Evolutionary conservation across 2,113 vertebrate genomes (phyloP), one percentile per base, ranked within the genome.

Genomic region (Bagarius yarrelli): DNA sequence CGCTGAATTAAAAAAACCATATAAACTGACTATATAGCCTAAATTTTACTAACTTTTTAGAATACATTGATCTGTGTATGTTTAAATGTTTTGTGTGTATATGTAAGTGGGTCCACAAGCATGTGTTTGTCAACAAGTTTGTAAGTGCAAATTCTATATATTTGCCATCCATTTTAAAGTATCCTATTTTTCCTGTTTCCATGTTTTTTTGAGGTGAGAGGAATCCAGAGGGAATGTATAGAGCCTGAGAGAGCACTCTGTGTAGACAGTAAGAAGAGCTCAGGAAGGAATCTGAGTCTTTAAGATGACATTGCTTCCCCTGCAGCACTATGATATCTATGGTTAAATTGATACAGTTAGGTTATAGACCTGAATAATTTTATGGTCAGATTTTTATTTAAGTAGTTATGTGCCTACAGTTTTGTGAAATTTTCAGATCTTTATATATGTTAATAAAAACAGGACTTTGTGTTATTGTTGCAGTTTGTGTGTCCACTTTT

Each of bases 81-180:
- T 63, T 40, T 79, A 44, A 27, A 8, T 36, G 23, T 44, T 47
- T 4, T 47, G 13, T 21, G n/a, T 55, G 14, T 47, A 47, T 47
- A 47, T 47, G 44, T 47, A 47, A 47, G 44, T 47, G 44, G 9
- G 9, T 70, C 36, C 21, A 27, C 36, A 16, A 13, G 13, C 34
- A 9, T 55, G 53, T 67, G n/a, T 16, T 59, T 64, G 56, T 84
- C 70, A 69, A 60, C 30, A 70, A 14, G 40, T 70, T 36, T 61
- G 55, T 52, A 71, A 71, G 78, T 57, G 27, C 63, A 47, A 27
- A 76, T n/a, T 18, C n/a, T 67, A 44, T 5, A 64, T 50, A 3
- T 40, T 3, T 40, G 36, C 36, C 36, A 59, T 2, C 1, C 56
- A 59, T 11, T 59, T 57, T n/a, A 57, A 57, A 25, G 56, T 13